phyloP scores from a whole-genome alignment of 1,140 invertebrate species.

The Drosophila sproati region DNA sequence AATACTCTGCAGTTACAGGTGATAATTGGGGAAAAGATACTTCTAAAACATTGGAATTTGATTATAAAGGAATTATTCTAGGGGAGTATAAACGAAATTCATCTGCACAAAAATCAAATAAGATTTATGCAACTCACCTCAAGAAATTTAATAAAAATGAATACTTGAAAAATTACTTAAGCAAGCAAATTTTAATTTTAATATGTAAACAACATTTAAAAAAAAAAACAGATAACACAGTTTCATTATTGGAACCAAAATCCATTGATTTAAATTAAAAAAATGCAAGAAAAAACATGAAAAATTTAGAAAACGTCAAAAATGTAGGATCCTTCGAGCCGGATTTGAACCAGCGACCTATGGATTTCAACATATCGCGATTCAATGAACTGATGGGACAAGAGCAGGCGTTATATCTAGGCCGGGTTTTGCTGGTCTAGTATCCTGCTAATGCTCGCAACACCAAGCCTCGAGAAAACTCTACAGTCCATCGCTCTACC shows the following conservation, averaged over 20 bases:
- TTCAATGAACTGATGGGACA: conserved; percentile 57
- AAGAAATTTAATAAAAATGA: too few relatives aligned
- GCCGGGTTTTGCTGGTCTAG: conserved; percentile 52
- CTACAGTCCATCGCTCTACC: conserved; percentile 95
- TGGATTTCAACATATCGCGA: conserved; percentile 86
- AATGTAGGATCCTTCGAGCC: conserved; percentile 87
- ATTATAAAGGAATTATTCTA: too few relatives aligned
- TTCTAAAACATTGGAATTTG: too few relatives aligned
- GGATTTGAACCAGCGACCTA: conserved; percentile 91
- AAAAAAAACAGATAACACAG: neutral
- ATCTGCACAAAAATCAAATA: neutral
- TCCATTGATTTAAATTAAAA: too few relatives aligned
- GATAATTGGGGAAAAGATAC: too few relatives aligned
- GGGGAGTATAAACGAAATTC: too few relatives aligned
- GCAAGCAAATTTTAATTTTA: too few relatives aligned
- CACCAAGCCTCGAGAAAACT: conserved; percentile 65
- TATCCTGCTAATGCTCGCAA: conserved; percentile 56
- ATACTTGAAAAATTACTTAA: too few relatives aligned
- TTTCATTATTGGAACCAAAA: too few relatives aligned
- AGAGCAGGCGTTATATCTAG: conserved; percentile 61
- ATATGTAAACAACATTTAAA: neutral
- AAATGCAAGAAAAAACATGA: too few relatives aligned
- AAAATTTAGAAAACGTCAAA: neutral
- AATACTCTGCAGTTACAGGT: too few relatives aligned
- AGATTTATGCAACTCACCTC: too few relatives aligned